Conservation (phyloP, 2,113 vertebrate species). For the Osmerus mordax region DNA sequence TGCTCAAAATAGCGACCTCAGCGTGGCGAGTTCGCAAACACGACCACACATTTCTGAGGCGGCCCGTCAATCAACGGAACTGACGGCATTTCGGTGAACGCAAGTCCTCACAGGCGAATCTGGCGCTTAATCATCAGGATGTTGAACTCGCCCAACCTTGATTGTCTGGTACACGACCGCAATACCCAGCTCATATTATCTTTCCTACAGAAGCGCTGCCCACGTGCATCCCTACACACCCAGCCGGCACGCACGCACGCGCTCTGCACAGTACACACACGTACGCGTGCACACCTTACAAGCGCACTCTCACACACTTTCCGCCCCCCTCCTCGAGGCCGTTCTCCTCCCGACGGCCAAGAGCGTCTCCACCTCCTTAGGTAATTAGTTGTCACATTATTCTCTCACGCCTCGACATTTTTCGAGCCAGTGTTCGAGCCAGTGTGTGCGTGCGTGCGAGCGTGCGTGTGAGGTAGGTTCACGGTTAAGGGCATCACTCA, state of each 20-base stretch:
- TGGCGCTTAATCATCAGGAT: constrained; percentile 57
- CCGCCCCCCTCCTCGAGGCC: too few relatives aligned
- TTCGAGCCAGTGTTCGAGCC: not conserved
- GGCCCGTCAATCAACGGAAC: constrained; percentile 60
- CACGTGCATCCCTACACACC: constrained; percentile 1
- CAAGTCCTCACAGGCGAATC: constrained; percentile 37
- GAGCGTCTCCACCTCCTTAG: constrained; percentile 47
- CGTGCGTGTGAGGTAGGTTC: constrained; percentile 38
- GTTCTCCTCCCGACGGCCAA: constrained; percentile 18
- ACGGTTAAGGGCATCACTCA: too few relatives aligned
- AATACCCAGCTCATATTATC: constrained; percentile 36
- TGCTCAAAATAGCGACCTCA: constrained; percentile 53
- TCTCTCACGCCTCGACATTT: constrained; percentile 25
- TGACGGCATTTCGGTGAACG: constrained; percentile 44
- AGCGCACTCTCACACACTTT: constrained; percentile 6
- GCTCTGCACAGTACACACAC: too few relatives aligned
- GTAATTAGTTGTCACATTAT: constrained; percentile 50
- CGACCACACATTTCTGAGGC: constrained; percentile 44
- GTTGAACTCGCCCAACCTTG: constrained; percentile 45
- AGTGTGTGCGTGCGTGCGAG: not conserved
- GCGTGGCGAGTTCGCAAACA: constrained; percentile 26
- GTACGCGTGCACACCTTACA: not conserved
- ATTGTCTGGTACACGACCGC: constrained; percentile 55
- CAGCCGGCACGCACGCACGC: not conserved
- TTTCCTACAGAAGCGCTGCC: constrained; percentile 26